A percentile compares a stretch with the other conserved stretches of the same genome.
phyloP scores from a whole-genome alignment of 2,888 invertebrate genomes.

The Hipparchia semele region DNA sequence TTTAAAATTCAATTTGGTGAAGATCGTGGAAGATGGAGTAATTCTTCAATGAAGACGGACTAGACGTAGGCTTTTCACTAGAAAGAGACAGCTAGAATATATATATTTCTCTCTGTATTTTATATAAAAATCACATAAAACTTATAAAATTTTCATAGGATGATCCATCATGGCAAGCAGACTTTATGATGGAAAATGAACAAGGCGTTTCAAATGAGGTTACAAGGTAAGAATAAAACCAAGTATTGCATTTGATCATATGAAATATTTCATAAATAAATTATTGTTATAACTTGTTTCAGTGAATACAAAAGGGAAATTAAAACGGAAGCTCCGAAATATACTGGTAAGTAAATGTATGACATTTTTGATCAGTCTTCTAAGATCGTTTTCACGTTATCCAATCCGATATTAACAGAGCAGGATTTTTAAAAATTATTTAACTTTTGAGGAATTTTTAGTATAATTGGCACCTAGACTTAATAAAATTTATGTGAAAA shows the following conservation, averaged over 20 bases:
- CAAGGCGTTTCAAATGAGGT: constrained; percentile 57
- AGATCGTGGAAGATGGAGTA: too few relatives aligned
- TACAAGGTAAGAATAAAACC: constrained; percentile 51
- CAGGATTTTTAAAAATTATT: background rate
- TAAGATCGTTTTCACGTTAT: background rate
- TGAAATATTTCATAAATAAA: background rate
- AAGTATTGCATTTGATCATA: background rate
- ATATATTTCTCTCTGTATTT: too few relatives aligned
- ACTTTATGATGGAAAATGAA: constrained; percentile 70
- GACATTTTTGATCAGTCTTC: background rate
- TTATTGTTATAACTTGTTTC: constrained; percentile 45
- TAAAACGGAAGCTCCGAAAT: constrained; percentile 66
- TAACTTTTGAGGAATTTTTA: too few relatives aligned
- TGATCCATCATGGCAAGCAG: constrained; percentile 74
- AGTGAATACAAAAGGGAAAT: constrained; percentile 66
- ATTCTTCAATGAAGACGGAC: too few relatives aligned
- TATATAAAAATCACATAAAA: too few relatives aligned
- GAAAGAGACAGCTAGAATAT: too few relatives aligned
- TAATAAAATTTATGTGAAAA: too few relatives aligned
- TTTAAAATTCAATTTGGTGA: too few relatives aligned
- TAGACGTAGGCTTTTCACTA: too few relatives aligned
- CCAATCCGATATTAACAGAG: background rate
- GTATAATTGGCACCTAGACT: too few relatives aligned
- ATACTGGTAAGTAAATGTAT: constrained; percentile 61
- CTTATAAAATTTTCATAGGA: constrained; percentile 51